phyloP scores from a whole-genome alignment of 1,140 invertebrate species.

The Drosophila willistoni region DNA sequence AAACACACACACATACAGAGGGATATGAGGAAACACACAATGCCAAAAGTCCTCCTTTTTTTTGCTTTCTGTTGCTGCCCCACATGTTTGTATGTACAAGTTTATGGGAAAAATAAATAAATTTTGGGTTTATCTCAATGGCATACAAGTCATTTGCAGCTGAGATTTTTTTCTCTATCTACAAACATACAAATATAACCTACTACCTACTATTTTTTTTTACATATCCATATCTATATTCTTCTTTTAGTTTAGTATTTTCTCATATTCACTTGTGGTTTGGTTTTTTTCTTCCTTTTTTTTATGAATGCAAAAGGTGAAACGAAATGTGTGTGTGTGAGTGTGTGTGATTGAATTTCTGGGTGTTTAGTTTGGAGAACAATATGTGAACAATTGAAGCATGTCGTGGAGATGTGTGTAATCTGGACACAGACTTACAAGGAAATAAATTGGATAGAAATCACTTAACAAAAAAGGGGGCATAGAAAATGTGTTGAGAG shows the following conservation, averaged over 20 bases:
- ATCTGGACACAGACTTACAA: slow-evolving; percentile 61
- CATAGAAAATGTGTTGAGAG: neutral
- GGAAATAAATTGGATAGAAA: slow-evolving; percentile 26
- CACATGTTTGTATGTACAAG: slow-evolving; percentile 39
- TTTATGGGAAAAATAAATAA: slow-evolving; percentile 81
- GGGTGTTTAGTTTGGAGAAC: slow-evolving; percentile 22
- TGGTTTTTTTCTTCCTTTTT: neutral
- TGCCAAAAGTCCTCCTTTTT: slow-evolving; percentile 71
- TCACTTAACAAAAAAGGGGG: neutral
- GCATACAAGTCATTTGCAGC: slow-evolving; percentile 80
- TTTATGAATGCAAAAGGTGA: slow-evolving; percentile 56
- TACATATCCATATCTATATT: neutral
- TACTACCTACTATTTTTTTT: slow-evolving; percentile 10
- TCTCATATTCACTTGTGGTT: slow-evolving; percentile 47
- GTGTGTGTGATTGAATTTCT: neutral
- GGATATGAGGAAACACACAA: slow-evolving; percentile 44
- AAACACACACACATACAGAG: slow-evolving; percentile 24
- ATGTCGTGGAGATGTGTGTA: slow-evolving; percentile 55
- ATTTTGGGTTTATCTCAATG: slow-evolving; percentile 80
- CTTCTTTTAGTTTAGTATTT: slow-evolving; percentile 49
- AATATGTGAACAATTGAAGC: slow-evolving; percentile 66
- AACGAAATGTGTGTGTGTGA: slow-evolving; percentile 23
- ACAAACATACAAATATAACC: slow-evolving; percentile 14
- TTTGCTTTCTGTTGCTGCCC: slow-evolving; percentile 27
- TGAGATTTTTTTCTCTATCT: slow-evolving; percentile 69